A percentile compares a stretch with the other conserved stretches of the same genome.
phyloP scores from a whole-genome alignment of 2,888 invertebrate species.

The Aricia artaxerxes region DNA sequence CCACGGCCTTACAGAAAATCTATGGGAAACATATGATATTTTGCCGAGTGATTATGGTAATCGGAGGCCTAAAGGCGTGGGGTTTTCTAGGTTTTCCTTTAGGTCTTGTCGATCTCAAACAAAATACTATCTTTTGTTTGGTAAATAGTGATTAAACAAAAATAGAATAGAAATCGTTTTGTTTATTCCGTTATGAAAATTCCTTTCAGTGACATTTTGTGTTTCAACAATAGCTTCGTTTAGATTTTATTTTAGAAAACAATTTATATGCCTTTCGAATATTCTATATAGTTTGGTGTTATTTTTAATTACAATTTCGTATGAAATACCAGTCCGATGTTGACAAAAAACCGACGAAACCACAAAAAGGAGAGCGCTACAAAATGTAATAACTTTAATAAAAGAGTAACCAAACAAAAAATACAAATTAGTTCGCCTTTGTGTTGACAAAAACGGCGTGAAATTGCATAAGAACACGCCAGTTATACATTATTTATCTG shows the following conservation, averaged over 20 bases:
- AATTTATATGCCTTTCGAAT: neutral
- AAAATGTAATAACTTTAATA: constrained; percentile 18
- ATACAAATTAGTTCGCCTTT: constrained; percentile 13
- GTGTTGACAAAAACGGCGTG: constrained; percentile 27
- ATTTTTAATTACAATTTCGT: neutral
- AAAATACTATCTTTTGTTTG: neutral
- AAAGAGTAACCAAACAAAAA: constrained; percentile 18
- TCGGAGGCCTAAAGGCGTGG: neutral
- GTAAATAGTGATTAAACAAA: neutral
- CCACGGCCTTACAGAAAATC: neutral
- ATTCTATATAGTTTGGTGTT: neutral
- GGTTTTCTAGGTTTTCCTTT: neutral
- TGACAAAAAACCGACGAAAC: neutral
- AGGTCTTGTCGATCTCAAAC: neutral
- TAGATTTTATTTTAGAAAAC: neutral
- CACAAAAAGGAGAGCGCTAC: constrained; percentile 4
- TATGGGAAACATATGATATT: neutral
- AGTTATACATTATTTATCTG: constrained; percentile 28
- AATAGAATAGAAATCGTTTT: neutral
- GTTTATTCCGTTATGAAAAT: neutral
- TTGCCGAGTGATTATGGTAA: neutral
- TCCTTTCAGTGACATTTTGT: neutral
- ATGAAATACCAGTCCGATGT: neutral
- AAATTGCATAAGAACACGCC: constrained; percentile 30
- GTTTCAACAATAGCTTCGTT: constrained; percentile 1